Conservation (phyloP, 2,797 vertebrate genomes). For the Phrynocephalus guinanensis region DNA sequence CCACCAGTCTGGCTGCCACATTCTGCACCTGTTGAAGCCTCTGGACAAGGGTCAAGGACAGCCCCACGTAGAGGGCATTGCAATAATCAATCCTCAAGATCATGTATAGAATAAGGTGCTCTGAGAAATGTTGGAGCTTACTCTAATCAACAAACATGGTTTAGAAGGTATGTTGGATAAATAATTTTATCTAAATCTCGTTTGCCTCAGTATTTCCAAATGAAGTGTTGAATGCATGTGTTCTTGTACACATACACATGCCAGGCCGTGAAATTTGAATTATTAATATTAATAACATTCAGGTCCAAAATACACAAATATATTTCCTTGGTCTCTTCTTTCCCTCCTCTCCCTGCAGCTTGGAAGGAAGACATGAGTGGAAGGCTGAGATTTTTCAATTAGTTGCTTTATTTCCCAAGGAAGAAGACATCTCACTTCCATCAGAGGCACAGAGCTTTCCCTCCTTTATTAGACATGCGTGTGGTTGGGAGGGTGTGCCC, state of each 20-base stretch:
- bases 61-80: too few species aligned
- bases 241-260: too few species aligned
- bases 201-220: background rate
- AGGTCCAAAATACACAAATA: background rate
- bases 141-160: background rate
- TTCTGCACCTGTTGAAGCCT: too few species aligned
- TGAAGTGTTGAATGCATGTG: background rate
- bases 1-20: too few species aligned
- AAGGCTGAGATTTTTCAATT: background rate
- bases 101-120: too few species aligned
- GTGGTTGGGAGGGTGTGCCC: too few species aligned
- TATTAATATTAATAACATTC: background rate
- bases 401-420: background rate
- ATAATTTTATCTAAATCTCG: background rate
- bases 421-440: background rate
- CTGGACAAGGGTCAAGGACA: too few species aligned
- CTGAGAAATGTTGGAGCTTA: background rate
- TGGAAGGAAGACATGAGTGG: background rate
- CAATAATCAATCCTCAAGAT: too few species aligned
- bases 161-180: background rate
- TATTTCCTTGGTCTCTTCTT: too few species aligned
- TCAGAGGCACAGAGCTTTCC: background rate
- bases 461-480: too few species aligned
- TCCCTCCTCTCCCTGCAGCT: too few species aligned
- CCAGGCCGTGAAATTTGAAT: background rate